Conservation (phyloP, 2,797 vertebrate genomes). For the Lepilemur septentrionalis region DNA sequence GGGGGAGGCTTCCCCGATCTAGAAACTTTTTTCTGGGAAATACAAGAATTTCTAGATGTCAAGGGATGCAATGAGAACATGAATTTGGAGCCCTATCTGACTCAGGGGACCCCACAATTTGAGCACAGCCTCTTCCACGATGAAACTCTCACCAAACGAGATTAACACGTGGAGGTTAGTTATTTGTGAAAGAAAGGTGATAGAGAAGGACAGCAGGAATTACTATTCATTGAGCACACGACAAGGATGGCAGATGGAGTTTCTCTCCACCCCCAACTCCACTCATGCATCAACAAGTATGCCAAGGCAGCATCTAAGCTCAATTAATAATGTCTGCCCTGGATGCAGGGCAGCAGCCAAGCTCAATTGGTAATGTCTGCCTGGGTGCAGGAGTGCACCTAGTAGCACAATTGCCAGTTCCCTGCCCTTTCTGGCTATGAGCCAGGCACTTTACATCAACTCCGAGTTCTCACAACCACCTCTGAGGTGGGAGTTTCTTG, state of each 20-base stretch:
- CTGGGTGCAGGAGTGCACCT: neutral
- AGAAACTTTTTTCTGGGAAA: neutral
- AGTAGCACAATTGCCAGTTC: no score
- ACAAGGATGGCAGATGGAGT: neutral
- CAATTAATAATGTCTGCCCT: neutral
- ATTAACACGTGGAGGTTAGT: neutral
- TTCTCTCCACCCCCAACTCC: neutral
- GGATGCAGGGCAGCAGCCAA: neutral
- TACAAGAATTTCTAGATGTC: neutral
- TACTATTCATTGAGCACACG: neutral
- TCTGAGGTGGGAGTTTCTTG: neutral
- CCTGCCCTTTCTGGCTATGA: neutral
- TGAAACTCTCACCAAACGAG: neutral
- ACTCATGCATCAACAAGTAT: neutral
- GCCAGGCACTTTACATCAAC: neutral
- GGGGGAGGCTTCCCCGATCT: neutral
- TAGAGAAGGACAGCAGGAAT: neutral
- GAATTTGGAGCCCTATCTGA: neutral
- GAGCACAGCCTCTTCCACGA: neutral
- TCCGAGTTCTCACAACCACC: neutral
- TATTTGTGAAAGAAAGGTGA: neutral
- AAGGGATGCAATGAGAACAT: neutral
- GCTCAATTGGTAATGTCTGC: neutral
- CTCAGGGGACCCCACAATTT: neutral
- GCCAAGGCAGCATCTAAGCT: neutral